Percentiles rank a stretch among this genome's conserved stretches.
Conservation (phyloP, 2,888 invertebrate genomes). For the Linyphia triangularis region DNA sequence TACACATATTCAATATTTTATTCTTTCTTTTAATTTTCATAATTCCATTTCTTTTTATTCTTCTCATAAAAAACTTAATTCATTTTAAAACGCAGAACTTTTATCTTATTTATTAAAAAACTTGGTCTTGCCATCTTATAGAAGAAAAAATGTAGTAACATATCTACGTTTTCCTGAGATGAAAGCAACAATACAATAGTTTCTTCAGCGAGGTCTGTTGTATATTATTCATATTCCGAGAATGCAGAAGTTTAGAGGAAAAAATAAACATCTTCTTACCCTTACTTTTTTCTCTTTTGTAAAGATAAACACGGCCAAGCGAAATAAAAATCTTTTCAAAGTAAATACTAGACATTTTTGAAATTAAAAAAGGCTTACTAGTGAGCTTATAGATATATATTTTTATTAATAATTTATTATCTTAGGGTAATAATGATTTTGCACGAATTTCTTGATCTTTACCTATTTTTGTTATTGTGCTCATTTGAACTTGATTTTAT, state of each 20-base stretch:
- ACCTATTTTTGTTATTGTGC: too few relatives aligned
- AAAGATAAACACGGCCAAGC: neutral
- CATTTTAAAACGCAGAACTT: too few relatives aligned
- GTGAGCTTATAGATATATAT: neutral
- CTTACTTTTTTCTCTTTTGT: neutral
- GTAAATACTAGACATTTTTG: neutral
- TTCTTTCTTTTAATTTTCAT: too few relatives aligned
- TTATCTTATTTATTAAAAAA: neutral
- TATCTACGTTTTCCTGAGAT: neutral
- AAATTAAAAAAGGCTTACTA: neutral
- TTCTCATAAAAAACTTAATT: too few relatives aligned
- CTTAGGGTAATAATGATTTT: neutral
- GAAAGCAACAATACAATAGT: neutral
- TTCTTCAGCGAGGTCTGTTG: neutral
- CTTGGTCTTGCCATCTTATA: too few relatives aligned
- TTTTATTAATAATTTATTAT: neutral
- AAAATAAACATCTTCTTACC: neutral
- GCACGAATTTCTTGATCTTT: neutral
- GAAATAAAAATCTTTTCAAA: neutral
- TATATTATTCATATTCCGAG: neutral
- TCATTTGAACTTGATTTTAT: too few relatives aligned
- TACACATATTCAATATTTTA: too few relatives aligned
- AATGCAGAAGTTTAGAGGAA: neutral
- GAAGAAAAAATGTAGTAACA: neutral
- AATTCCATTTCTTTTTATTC: too few relatives aligned